Evolutionary conservation across 2,888 invertebrate species (phyloP).

Genomic region (Leptinotarsa haldemani): DNA sequence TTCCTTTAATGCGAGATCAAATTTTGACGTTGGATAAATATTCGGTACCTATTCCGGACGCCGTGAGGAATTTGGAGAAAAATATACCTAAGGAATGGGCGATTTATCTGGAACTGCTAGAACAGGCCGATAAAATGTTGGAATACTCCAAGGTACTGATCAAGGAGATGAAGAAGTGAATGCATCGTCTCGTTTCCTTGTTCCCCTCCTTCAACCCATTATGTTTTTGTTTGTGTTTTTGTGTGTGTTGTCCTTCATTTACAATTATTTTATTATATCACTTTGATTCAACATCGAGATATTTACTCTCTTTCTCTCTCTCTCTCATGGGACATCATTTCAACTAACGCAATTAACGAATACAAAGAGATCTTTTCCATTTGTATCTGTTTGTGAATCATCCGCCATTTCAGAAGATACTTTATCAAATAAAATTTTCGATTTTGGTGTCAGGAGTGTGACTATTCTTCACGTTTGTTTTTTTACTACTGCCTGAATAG

Average conservation of each 20-base stretch:
- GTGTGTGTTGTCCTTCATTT: background rate
- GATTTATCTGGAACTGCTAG: slow-evolving; percentile 76
- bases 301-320: no score
- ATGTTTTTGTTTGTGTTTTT: background rate
- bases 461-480: no score
- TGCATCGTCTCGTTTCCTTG: slow-evolving; percentile 17
- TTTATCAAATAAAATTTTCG: no score
- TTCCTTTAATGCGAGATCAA: slow-evolving; percentile 81
- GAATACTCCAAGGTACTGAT: slow-evolving; percentile 74
- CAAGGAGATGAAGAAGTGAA: slow-evolving; percentile 32
- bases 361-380: no score
- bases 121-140: slow-evolving; percentile 79
- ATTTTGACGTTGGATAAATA: slow-evolving; percentile 80
- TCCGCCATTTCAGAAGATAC: no score
- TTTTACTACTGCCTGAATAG: no score
- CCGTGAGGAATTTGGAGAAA: slow-evolving; percentile 70
- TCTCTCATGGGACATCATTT: no score
- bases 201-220: slow-evolving; percentile 11
- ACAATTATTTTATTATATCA: no score
- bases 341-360: no score
- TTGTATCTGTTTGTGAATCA: no score
- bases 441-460: no score
- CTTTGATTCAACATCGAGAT: no score
- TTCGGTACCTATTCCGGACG: slow-evolving; percentile 75
- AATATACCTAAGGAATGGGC: slow-evolving; percentile 76